Evolutionary conservation across 1,140 invertebrate species (phyloP).

Genomic region (Cotesia typhae): DNA sequence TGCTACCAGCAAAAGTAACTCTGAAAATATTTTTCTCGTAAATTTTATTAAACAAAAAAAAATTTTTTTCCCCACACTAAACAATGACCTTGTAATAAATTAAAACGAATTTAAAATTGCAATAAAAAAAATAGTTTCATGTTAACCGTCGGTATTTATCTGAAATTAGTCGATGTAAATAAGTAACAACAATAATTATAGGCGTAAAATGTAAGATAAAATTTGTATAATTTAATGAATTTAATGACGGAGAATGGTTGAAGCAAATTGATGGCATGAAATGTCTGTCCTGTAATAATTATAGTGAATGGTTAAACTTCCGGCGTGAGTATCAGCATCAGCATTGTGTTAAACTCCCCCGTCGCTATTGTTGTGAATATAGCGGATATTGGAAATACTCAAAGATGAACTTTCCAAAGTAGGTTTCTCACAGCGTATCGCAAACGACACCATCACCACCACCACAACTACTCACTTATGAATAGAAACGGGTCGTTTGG

Average conservation of each 20-base stretch:
- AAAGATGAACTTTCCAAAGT: slow-evolving; percentile 33
- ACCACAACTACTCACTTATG: slow-evolving; percentile 28
- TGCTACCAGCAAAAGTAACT: no score
- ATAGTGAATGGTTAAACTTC: slow-evolving; percentile 20
- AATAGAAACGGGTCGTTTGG: slow-evolving; percentile 38
- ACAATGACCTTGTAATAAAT: no score
- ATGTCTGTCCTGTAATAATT: slow-evolving; percentile 25
- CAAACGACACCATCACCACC: no score
- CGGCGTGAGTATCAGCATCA: slow-evolving; percentile 16
- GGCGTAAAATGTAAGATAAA: not conserved
- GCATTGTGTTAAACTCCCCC: slow-evolving; percentile 3
- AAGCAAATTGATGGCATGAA: slow-evolving; percentile 21
- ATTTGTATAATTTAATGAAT: not conserved
- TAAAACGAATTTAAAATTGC: no score
- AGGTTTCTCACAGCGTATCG: slow-evolving; percentile 23
- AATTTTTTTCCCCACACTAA: no score
- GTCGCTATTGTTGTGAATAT: slow-evolving; percentile 24
- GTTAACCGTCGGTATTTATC: no score
- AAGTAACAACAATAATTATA: not conserved
- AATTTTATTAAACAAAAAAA: no score
- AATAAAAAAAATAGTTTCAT: no score
- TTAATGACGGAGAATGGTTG: not conserved
- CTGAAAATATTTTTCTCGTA: no score
- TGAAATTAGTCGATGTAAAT: not conserved
- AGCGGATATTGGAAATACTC: slow-evolving; percentile 38